Evolutionary conservation across 2,888 invertebrate genomes (phyloP).

Genomic region (Diloba caeruleocephala): DNA sequence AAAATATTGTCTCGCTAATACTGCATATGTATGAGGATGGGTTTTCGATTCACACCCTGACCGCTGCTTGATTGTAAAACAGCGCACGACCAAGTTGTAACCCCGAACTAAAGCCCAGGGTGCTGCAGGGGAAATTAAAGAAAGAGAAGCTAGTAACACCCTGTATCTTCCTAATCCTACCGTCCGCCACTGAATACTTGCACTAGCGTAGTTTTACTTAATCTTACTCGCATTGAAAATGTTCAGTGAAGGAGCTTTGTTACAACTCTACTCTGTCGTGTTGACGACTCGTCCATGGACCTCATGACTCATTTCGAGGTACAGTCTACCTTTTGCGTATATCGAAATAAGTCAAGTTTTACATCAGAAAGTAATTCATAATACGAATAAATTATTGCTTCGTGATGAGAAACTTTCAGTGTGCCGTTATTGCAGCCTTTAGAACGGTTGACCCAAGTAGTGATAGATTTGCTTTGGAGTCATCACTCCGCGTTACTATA

Average conservation of each 20-base stretch:
- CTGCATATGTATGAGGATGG: slow-evolving; percentile 28
- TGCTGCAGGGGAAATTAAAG: slow-evolving; percentile 33
- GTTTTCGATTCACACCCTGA: slow-evolving; percentile 19
- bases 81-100: slow-evolving; percentile 12
- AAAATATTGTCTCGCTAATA: slow-evolving; percentile 32
- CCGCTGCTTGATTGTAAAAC: slow-evolving; percentile 12
- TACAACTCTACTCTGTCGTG: slow-evolving; percentile 45
- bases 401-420: background rate
- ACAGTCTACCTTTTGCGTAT: background rate
- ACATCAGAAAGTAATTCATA: no score
- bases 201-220: slow-evolving; percentile 4
- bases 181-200: slow-evolving; percentile 54
- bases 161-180: slow-evolving; percentile 74
- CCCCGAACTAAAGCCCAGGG: slow-evolving; percentile 14
- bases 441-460: background rate
- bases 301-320: background rate
- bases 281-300: slow-evolving; percentile 40
- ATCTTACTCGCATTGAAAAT: slow-evolving; percentile 28
- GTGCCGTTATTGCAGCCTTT: background rate
- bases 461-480: slow-evolving; percentile 19
- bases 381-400: background rate
- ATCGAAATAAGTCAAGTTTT: no score
- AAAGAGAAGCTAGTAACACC: slow-evolving; percentile 79
- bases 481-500: slow-evolving; percentile 50
- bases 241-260: slow-evolving; percentile 51